Evolutionary conservation across 2,888 invertebrate species (phyloP).

Genomic region (Vanessa cardui): DNA sequence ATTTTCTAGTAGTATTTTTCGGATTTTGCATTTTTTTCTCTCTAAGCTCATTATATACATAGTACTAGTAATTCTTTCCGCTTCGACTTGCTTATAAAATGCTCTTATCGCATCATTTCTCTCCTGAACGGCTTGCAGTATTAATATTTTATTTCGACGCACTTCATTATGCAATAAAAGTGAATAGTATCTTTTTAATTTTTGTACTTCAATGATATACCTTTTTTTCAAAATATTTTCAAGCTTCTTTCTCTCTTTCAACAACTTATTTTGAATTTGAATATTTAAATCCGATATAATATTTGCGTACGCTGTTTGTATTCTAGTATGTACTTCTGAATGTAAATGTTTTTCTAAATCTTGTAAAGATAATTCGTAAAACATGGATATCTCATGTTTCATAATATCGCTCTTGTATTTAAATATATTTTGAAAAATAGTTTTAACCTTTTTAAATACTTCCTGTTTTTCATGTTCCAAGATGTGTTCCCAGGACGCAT

Average conservation of each 20-base stretch:
- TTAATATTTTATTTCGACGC: conserved; percentile 52
- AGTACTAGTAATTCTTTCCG: conserved; percentile 64
- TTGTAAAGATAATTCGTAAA: conserved; percentile 65
- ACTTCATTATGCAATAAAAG: conserved; percentile 63
- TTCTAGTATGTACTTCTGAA: conserved; percentile 55
- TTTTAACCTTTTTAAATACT: conserved; percentile 56
- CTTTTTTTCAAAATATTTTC: conserved; percentile 53
- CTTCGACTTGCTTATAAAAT: conserved; percentile 63
- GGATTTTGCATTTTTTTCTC: conserved; percentile 72
- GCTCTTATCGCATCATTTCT: conserved; percentile 67
- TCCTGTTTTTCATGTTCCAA: conserved; percentile 56
- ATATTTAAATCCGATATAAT: conserved; percentile 61
- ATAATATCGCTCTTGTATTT: conserved; percentile 60
- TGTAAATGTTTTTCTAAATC: conserved; percentile 65
- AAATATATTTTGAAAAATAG: conserved; percentile 58
- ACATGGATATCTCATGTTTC: conserved; percentile 58
- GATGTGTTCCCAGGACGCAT: conserved; percentile 65
- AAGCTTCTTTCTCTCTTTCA: conserved; percentile 54
- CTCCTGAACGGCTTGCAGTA: conserved; percentile 57
- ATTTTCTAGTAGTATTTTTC: conserved; percentile 63
- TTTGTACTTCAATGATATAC: conserved; percentile 57
- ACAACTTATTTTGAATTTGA: conserved; percentile 61
- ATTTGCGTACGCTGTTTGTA: conserved; percentile 55
- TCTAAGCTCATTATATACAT: conserved; percentile 75
- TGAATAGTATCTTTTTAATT: conserved; percentile 66